Evolutionary conservation across 2,888 invertebrate genomes (phyloP).

Genomic region (Ichneumoninae sp.): DNA sequence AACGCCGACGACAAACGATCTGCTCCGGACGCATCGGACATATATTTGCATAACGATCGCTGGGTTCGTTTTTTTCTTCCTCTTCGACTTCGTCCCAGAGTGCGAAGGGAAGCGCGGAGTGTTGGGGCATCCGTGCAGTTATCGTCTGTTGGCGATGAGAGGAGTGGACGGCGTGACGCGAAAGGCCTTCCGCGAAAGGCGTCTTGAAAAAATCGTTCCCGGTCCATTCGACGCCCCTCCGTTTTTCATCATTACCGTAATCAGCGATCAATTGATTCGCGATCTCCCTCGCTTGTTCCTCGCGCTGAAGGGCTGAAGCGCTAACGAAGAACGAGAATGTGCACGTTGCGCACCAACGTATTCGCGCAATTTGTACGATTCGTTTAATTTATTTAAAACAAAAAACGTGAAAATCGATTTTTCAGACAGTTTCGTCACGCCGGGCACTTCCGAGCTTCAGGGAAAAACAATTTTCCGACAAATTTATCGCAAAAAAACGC

Average conservation of each 20-base stretch:
- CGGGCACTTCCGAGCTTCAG: too few relatives aligned
- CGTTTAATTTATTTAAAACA: background rate
- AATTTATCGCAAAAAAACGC: background rate
- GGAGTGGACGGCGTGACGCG: background rate
- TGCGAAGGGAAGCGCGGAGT: background rate
- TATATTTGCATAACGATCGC: constrained; percentile 46
- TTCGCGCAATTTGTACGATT: background rate
- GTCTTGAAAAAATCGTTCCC: constrained; percentile 29
- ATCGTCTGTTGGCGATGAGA: constrained; percentile 26
- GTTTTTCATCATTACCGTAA: constrained; percentile 39
- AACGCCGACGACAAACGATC: constrained; percentile 34
- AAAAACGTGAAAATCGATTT: background rate
- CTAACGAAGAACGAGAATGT: background rate
- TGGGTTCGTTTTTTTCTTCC: background rate
- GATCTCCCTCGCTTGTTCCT: background rate
- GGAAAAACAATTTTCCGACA: background rate
- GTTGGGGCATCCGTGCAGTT: constrained; percentile 20
- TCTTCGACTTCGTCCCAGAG: constrained; percentile 26
- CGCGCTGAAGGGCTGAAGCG: background rate
- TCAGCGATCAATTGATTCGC: constrained; percentile 31
- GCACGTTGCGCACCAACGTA: background rate
- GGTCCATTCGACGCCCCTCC: constrained; percentile 17
- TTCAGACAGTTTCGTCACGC: too few relatives aligned
- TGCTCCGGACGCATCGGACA: constrained; percentile 31
- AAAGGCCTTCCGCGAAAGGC: constrained; percentile 38